Percentiles rank a stretch among this genome's conserved stretches.
Evolutionary conservation across 2,797 vertebrate species (phyloP).

Genomic region (Orestias chungarensis): DNA sequence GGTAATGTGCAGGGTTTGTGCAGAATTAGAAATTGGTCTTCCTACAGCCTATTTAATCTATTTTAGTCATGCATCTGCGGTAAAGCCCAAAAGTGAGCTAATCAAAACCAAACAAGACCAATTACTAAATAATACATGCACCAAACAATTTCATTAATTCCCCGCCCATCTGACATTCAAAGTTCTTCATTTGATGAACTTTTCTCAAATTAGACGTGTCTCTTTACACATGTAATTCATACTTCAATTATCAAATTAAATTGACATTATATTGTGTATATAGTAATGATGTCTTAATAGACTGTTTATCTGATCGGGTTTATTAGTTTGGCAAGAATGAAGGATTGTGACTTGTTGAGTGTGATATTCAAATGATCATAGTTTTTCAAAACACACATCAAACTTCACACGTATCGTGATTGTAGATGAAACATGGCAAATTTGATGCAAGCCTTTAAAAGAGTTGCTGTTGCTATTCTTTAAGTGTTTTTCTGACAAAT

Average conservation of each 20-base stretch:
- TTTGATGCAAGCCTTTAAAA: background rate
- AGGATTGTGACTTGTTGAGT: background rate
- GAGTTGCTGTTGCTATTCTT: background rate
- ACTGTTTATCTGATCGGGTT: background rate
- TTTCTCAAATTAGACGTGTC: background rate
- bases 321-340: background rate
- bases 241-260: background rate
- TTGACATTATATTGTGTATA: background rate
- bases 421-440: slow-evolving; percentile 8
- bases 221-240: background rate
- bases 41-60: background rate
- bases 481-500: background rate
- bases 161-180: no score
- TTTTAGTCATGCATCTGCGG: background rate
- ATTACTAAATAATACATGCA: background rate
- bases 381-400: background rate
- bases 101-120: background rate
- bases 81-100: background rate
- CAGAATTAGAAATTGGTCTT: background rate
- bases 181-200: background rate
- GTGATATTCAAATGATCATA: slow-evolving; percentile 15
- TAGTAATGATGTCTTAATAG: background rate
- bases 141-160: background rate
- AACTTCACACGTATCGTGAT: slow-evolving; percentile 1
- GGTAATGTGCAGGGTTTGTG: background rate